These are phyloP conservation scores for Poeciliopsis presidionis DNA, from an alignment of 2,797 vertebrate species.

Conservation along the genomic window DNA sequence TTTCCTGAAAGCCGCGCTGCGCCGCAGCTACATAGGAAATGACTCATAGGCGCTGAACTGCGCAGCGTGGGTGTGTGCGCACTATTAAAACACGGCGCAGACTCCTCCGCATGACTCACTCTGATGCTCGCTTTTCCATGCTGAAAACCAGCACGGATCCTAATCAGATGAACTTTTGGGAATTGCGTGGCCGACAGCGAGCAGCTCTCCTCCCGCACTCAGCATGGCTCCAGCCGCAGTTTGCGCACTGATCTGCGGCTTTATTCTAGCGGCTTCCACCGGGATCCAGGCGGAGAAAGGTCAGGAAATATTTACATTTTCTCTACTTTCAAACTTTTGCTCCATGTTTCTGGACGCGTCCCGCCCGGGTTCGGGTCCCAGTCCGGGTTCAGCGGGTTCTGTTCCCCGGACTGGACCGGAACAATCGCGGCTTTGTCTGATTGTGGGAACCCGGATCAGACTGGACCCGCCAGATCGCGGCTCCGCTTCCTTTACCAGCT, in stretches of 20 bases:
- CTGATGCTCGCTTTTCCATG: slow-evolving; percentile 79
- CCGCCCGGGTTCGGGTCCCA: no score
- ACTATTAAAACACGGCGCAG: slow-evolving; percentile 84
- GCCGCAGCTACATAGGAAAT: slow-evolving; percentile 81
- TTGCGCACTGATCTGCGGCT: slow-evolving; percentile 65
- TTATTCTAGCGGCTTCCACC: slow-evolving; percentile 68
- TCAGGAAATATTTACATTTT: slow-evolving; percentile 58
- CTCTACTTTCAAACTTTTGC: no score
- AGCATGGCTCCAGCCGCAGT: slow-evolving; percentile 71
- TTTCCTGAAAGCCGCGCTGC: slow-evolving; percentile 72
- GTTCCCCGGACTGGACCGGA: background rate
- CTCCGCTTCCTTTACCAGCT: slow-evolving; percentile 77
- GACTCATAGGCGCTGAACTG: slow-evolving; percentile 80
- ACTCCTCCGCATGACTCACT: slow-evolving; percentile 82
- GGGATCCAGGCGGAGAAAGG: slow-evolving; percentile 76
- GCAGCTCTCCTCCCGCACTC: slow-evolving; percentile 46
- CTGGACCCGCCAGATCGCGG: slow-evolving; percentile 33
- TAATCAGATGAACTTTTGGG: slow-evolving; percentile 76
- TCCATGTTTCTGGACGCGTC: background rate
- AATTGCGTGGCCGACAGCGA: slow-evolving; percentile 60
- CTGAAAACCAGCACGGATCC: slow-evolving; percentile 70
- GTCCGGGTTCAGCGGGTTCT: no score
- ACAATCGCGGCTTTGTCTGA: background rate
- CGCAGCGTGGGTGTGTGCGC: slow-evolving; percentile 84
- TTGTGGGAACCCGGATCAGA: slow-evolving; percentile 41